A percentile compares a stretch with the other conserved stretches of the same genome.
Conservation (phyloP, 64 coral and sea anemone genomes). For the Stichodactyla mertensii region DNA sequence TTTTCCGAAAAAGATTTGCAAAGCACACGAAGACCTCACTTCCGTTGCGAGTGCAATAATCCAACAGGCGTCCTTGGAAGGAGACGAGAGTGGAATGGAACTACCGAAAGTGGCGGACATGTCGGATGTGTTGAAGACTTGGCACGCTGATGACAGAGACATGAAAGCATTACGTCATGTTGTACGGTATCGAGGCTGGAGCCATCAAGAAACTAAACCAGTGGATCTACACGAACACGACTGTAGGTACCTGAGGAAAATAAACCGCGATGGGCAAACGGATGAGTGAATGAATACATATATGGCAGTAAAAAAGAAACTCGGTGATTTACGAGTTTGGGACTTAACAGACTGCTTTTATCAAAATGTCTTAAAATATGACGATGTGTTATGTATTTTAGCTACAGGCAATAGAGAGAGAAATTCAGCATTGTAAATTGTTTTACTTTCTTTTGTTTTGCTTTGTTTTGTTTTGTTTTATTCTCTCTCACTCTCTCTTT, state of each 20-base stretch:
- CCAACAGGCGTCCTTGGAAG: background rate
- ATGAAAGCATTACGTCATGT: background rate
- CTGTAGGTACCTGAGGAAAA: background rate
- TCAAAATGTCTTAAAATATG: too few species aligned
- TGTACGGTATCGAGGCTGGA: slow-evolving; percentile 9
- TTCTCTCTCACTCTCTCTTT: too few species aligned
- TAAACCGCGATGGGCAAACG: background rate
- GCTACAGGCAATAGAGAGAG: too few species aligned
- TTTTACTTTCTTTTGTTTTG: too few species aligned
- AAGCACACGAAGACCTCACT: background rate
- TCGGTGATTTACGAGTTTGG: too few species aligned
- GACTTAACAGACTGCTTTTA: too few species aligned
- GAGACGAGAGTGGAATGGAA: background rate
- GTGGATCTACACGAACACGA: background rate
- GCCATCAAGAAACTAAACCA: background rate
- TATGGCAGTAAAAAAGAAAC: background rate
- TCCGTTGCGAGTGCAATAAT: background rate
- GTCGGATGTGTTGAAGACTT: background rate
- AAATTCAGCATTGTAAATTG: too few species aligned
- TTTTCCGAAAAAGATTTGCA: background rate
- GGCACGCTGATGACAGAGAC: background rate
- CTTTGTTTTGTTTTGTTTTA: too few species aligned
- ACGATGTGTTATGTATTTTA: too few species aligned
- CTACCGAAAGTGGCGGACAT: background rate
- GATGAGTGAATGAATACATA: background rate